Base-by-base conservation (phyloP, 92 coral and sea anemone genomes). In the Desmophyllum pertusum region DNA sequence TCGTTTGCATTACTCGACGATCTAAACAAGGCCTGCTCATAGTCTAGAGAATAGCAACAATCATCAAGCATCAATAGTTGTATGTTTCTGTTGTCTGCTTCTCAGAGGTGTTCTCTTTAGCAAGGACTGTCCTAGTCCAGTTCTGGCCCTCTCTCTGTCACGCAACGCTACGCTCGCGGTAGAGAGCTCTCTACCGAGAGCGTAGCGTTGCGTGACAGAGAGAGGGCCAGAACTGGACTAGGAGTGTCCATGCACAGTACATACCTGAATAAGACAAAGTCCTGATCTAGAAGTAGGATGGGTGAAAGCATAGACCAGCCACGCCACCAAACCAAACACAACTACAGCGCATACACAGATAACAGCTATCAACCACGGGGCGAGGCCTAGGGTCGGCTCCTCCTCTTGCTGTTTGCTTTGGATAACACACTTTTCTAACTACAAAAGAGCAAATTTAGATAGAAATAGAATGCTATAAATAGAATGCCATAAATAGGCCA, bases 281-380 rank as follows among this genome's bases (percentile, higher is more conserved):
- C 98, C 98, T 43, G 97, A 91, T 29, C 80, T 86, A 7, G 96
- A 88, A 31, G 82, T 87, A 30, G 98, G 98, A 83, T 95, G 96
- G 25, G 83, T 80, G 80, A 92, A 93, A 11, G 97, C 98, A 80
- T 88, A 87, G 14, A 36, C 80, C 65, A 76, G 46, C 66, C 84
- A 66, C 50, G 84, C 48, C 41, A 33, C 46, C 2, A 17, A 36
- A 33, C 41, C 46, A 46, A 79, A n/a, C 75, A 66, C 18, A 4
- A 50, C 63, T 29, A 79, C 23, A 6, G 64, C 84, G 8, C 75
- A 45, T 6, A 25, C 35, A 65, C 75, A 65, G 27, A 79, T 67
- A 6, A 79, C 84, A 13, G 74, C 84, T 67, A 79, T 79, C 15
- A 66, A 37, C 84, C 84, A 79, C 4, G 84, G 84, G 3, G 84